Base-by-base conservation (phyloP, 35 echinoderm and acorn worm species). In the Eucidaris tribuloides region DNA sequence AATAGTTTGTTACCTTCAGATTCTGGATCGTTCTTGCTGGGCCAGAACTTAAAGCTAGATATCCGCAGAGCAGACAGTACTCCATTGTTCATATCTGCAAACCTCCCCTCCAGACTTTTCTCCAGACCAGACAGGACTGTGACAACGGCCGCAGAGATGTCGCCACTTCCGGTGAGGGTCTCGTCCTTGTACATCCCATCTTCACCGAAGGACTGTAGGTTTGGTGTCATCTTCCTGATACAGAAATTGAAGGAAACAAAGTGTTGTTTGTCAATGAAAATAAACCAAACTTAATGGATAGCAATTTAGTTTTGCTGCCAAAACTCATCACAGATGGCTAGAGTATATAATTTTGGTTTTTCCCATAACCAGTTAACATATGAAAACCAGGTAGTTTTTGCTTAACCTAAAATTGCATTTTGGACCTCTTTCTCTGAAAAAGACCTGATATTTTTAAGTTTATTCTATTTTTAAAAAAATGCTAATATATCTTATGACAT, bases 221-320 rank as follows among this genome's bases (percentile, higher is more conserved):
- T 83, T 70, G 80, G 80, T 13, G 80, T 83, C 60, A 83, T 65
- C 3, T 63, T 83, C 33, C 33, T 83, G 33, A 49, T 46, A 42
- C 38, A 49, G 6, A 27, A 0, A 74, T 42, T 0, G 28, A 74
- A 37, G 37, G 15, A 0, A 58, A 32, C 35, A 58, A 6, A 80
- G n/a, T n/a, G n/a, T n/a, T n/a, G n/a, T n/a, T n/a, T n/a, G n/a
- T n/a, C n/a, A n/a, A n/a, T n/a, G n/a, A n/a, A n/a, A n/a, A n/a
- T n/a, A n/a, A n/a, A n/a, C n/a, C n/a, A n/a, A n/a, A n/a, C n/a
- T n/a, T n/a, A n/a, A n/a, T n/a, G n/a, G n/a, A n/a, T n/a, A n/a
- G n/a, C n/a, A n/a, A n/a, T n/a, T n/a, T n/a, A n/a, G n/a, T n/a
- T n/a, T n/a, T n/a, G n/a, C n/a, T n/a, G n/a, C n/a, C n/a, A n/a